Percentiles rank a stretch among this genome's conserved stretches.
These are phyloP conservation scores for Plestiodon gilberti DNA, from an alignment of 2,113 vertebrate species.

Conservation along the genomic window DNA sequence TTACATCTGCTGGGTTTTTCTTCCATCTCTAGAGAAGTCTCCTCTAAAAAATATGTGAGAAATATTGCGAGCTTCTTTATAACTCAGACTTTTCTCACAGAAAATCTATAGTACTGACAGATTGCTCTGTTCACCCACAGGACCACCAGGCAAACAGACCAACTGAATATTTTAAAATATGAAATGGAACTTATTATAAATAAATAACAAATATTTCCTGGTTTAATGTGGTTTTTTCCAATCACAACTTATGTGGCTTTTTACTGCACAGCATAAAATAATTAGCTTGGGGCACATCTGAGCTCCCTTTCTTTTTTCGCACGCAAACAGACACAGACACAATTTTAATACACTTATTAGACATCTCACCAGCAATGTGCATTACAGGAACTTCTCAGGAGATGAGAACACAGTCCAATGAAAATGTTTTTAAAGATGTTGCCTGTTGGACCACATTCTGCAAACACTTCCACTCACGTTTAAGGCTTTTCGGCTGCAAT, in stretches of 20 bases:
- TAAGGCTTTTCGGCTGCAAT: neutral
- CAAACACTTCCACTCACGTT: neutral
- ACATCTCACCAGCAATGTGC: accelerated
- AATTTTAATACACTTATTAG: conserved; percentile 13
- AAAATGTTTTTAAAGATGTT: neutral
- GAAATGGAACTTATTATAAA: neutral
- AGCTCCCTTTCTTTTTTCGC: neutral
- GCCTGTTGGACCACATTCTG: neutral
- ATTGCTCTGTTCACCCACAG: neutral
- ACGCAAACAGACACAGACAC: neutral
- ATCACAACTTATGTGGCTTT: conserved; percentile 1
- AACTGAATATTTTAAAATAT: neutral
- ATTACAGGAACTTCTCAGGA: neutral
- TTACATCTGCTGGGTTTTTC: conserved; percentile 35
- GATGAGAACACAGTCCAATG: neutral
- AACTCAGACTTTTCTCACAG: neutral
- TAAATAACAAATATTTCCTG: neutral
- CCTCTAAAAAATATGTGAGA: neutral
- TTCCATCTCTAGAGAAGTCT: neutral
- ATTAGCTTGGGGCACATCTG: neutral
- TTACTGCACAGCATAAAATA: conserved; percentile 11
- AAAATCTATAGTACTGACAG: neutral
- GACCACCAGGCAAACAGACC: conserved; percentile 3
- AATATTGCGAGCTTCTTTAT: conserved; percentile 17
- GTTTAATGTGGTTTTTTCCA: conserved; percentile 7